Evolutionary conservation across 2,113 vertebrate genomes (phyloP).

Genomic region (Rynchops niger): DNA sequence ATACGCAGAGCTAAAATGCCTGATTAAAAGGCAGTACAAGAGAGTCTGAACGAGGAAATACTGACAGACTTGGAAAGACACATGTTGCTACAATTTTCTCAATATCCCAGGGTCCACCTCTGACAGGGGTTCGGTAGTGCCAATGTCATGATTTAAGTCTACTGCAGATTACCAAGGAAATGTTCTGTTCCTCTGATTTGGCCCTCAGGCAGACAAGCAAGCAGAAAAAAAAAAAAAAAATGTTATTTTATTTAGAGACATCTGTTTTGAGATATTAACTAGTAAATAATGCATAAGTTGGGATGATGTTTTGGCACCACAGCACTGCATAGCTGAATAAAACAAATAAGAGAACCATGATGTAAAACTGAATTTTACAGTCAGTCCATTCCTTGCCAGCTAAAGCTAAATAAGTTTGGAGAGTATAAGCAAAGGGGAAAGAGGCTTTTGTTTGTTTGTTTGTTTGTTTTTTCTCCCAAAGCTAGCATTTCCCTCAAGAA

Average conservation of each 20-base stretch:
- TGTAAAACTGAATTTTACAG: not conserved
- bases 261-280: slow-evolving; percentile 61
- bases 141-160: not conserved
- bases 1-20: not conserved
- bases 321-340: not conserved
- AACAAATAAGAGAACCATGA: not conserved
- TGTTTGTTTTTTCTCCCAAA: not conserved
- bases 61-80: not conserved
- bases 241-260: slow-evolving; percentile 11
- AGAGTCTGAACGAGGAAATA: not conserved
- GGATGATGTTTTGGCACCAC: not conserved
- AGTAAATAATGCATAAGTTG: slow-evolving; percentile 65
- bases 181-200: not conserved
- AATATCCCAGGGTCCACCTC: not conserved
- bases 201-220: not conserved
- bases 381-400: not conserved
- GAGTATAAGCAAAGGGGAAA: not conserved
- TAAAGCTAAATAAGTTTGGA: not conserved
- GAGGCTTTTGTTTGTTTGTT: not conserved
- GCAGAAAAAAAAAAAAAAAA: not conserved
- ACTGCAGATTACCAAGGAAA: not conserved
- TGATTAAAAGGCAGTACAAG: not conserved
- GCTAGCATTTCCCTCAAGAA: not conserved
- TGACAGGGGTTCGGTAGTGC: not conserved
- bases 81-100: not conserved